A percentile compares a stretch with the other conserved stretches of the same genome.
These are phyloP conservation scores for Amblyraja radiata DNA, from an alignment of 2,797 vertebrate species.

Conservation along the genomic window DNA sequence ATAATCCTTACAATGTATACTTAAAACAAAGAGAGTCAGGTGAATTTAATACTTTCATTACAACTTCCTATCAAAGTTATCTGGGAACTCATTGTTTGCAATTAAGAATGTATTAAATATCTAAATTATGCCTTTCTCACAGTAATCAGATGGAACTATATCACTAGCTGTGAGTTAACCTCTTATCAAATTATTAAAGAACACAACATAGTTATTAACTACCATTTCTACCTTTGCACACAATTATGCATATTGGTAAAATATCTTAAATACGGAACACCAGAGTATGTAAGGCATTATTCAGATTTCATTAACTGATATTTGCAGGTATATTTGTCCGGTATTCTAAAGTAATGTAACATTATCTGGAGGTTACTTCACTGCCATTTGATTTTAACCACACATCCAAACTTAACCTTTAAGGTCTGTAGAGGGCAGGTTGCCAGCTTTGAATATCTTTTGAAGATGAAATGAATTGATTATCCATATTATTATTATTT, in stretches of 20 bases:
- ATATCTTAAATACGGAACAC: background rate
- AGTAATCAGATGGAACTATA: background rate
- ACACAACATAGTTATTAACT: background rate
- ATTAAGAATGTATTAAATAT: background rate
- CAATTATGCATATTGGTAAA: background rate
- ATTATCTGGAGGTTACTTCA: background rate
- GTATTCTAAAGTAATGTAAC: background rate
- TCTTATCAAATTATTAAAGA: conserved; percentile 8
- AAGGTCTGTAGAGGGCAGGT: background rate
- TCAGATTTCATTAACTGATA: background rate
- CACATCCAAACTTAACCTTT: background rate
- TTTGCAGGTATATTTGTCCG: background rate
- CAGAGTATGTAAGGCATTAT: background rate
- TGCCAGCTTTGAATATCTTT: background rate
- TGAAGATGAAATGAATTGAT: background rate
- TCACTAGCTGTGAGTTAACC: background rate
- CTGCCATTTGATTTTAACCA: background rate
- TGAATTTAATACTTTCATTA: background rate
- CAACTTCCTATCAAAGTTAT: background rate
- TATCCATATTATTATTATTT: background rate
- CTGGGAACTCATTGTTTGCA: background rate
- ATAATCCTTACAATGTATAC: background rate
- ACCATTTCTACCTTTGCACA: background rate
- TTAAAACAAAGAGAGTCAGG: background rate
- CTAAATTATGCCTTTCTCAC: background rate